phyloP scores from a whole-genome alignment of 2,888 invertebrate genomes.

The Tortricodes alternella region DNA sequence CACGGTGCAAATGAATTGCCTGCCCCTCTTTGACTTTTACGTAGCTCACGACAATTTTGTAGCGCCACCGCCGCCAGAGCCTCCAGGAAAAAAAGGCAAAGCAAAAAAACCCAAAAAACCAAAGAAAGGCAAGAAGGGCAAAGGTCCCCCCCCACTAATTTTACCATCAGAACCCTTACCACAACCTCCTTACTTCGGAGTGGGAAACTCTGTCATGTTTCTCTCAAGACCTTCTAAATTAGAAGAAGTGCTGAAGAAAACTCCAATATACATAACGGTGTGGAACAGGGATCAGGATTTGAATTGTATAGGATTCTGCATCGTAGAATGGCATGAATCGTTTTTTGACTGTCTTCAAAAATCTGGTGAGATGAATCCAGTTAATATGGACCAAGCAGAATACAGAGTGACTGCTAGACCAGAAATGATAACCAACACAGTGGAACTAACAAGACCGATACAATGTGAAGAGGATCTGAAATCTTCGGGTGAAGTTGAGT shows the following conservation, averaged over 20 bases:
- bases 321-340: slow-evolving; percentile 68
- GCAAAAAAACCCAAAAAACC: slow-evolving; percentile 49
- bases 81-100: slow-evolving; percentile 53
- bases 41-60: slow-evolving; percentile 77
- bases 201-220: slow-evolving; percentile 72
- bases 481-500: slow-evolving; percentile 70
- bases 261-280: slow-evolving; percentile 70
- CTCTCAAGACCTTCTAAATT: slow-evolving; percentile 68
- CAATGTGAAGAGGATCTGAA: slow-evolving; percentile 75
- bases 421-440: slow-evolving; percentile 69
- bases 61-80: slow-evolving; percentile 68
- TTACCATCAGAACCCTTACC: slow-evolving; percentile 74
- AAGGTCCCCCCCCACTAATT: slow-evolving; percentile 44
- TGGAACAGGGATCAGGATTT: slow-evolving; percentile 75
- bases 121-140: slow-evolving; percentile 58
- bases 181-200: slow-evolving; percentile 74
- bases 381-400: slow-evolving; percentile 68
- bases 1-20: slow-evolving; percentile 70
- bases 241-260: slow-evolving; percentile 62
- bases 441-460: slow-evolving; percentile 58
- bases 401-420: slow-evolving; percentile 61
- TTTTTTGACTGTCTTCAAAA: slow-evolving; percentile 64
- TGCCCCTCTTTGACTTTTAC: slow-evolving; percentile 72
- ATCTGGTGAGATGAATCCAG: slow-evolving; percentile 62
- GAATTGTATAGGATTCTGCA: slow-evolving; percentile 66